Percentiles rank a stretch among this genome's conserved stretches.
Conservation (phyloP, 2,113 vertebrate genomes). For the Haemorhous mexicanus region DNA sequence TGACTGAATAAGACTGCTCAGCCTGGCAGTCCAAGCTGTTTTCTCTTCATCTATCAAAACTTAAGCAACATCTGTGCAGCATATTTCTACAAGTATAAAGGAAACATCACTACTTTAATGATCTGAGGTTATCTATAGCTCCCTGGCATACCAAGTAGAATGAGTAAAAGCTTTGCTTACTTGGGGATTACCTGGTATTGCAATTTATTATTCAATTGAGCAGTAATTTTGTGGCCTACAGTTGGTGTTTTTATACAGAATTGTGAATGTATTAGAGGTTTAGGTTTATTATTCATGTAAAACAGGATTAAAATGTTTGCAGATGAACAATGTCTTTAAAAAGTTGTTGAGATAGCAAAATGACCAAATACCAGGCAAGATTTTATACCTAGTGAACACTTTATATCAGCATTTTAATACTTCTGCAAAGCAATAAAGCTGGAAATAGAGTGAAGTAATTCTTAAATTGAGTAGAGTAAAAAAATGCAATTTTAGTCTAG, state of each 20-base stretch:
- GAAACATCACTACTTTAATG: neutral
- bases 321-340: neutral
- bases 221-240: neutral
- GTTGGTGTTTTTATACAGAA: neutral
- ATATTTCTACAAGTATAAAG: neutral
- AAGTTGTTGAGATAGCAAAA: neutral
- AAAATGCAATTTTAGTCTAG: neutral
- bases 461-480: neutral
- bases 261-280: neutral
- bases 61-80: neutral
- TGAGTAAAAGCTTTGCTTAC: neutral
- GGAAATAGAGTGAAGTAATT: neutral
- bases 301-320: neutral
- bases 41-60: neutral
- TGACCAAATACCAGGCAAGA: neutral
- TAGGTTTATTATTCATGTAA: neutral
- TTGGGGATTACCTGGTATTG: neutral
- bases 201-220: neutral
- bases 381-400: neutral
- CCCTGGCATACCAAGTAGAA: neutral
- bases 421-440: slow-evolving; percentile 2
- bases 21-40: neutral
- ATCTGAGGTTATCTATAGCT: neutral
- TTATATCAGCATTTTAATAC: neutral
- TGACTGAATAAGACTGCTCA: neutral